Conservation (phyloP, 2,113 vertebrate species). For the Clarias gariepinus region DNA sequence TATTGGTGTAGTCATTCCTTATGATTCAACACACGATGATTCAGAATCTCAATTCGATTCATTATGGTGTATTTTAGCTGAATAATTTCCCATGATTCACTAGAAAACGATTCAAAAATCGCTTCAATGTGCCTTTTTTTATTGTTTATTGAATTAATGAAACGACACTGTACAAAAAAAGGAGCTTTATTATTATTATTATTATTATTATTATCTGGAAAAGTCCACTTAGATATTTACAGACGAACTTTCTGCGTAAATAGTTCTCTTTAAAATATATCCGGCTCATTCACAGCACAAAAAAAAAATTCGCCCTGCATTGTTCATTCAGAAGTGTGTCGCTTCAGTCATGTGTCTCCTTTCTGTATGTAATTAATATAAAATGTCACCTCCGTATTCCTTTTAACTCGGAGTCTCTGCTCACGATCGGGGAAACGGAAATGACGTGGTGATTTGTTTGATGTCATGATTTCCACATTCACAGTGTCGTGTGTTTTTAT, state of each 20-base stretch:
- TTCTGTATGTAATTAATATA: background rate
- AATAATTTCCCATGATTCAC: too few relatives aligned
- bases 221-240: constrained; percentile 5
- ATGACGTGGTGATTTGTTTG: background rate
- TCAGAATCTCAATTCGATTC: too few relatives aligned
- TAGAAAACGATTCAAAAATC: too few relatives aligned
- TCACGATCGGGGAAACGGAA: background rate
- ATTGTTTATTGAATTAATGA: background rate
- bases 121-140: too few relatives aligned
- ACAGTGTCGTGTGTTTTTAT: background rate
- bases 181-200: constrained; percentile 19
- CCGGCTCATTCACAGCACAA: background rate
- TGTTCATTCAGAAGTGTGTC: background rate
- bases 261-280: background rate
- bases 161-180: background rate
- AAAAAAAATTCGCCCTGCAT: background rate
- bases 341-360: background rate
- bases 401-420: background rate
- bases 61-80: too few relatives aligned
- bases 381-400: background rate
- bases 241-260: background rate
- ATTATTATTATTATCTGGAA: background rate
- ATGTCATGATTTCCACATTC: background rate
- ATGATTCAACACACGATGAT: too few relatives aligned
- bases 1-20: too few relatives aligned